Evolutionary conservation across 2,797 vertebrate species (phyloP), one percentile per base, ranked within the genome.

Genomic region (Hoplostethus mediterraneus): DNA sequence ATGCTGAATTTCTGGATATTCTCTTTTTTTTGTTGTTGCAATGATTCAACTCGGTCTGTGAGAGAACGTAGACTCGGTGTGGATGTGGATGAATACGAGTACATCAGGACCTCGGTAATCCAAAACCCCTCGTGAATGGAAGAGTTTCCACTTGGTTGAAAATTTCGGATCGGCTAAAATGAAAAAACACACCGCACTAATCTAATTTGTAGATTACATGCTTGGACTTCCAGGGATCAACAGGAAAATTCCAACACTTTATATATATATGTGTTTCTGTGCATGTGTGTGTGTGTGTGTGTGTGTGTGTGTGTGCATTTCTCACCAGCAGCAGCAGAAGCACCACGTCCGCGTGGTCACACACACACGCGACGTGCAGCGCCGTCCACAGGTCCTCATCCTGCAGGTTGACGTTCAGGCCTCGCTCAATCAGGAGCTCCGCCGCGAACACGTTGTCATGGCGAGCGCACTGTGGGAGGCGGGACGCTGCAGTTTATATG

Each of bases 381-480:
- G 97, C 95, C 0, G 97, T 98, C 97, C 97, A 98, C 55, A 94
- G 95, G 88, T 99, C 97, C 75, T 98, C 97, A 61, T 99, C 98
- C 86, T 98, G 98, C 79, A 95, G 95, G 93, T 98, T 96, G 79
- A 96, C 93, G 5, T 96, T 96, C 83, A 97, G 93, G 30, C 98
- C 98, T 80, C 94, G 95, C 83, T 98, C 97, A 17, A 97, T 96
- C 59, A 99, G 92, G 70, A 97, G 92, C 89, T 99, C 97, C 5
- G 97, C 95, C 5, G 96, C 95, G 84, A 99, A 97, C 74, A 95
- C 92, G 25, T 98, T 99, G 92, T 98, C 97, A 2, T 97, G 95
- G 56, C 97, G 97, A 62, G 98, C 97, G 67, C 98, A 98, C 98
- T 99, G 84, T 14, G 54, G 73, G 75, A 57, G 3, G 12, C 6